Conservation (phyloP, 2,888 invertebrate genomes). For the Thysanoteuthis rhombus region DNA sequence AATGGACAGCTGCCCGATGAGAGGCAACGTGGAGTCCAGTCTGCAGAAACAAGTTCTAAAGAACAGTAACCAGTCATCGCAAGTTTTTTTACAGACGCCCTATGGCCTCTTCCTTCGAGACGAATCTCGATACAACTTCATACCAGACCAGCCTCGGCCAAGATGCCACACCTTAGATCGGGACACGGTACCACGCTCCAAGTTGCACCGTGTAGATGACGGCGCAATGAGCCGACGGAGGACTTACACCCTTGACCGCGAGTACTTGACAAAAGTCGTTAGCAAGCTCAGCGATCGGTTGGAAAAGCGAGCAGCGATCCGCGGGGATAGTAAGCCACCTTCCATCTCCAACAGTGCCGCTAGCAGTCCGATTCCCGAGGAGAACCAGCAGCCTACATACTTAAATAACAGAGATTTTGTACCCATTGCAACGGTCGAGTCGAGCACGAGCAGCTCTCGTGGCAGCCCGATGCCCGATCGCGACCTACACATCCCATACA, state of each 20-base stretch:
- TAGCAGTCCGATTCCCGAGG: constrained; percentile 58
- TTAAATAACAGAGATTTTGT: constrained; percentile 51
- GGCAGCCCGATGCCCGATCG: constrained; percentile 49
- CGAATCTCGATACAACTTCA: constrained; percentile 53
- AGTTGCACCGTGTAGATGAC: constrained; percentile 59
- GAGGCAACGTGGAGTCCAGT: constrained; percentile 35
- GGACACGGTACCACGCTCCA: constrained; percentile 55
- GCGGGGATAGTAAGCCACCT: constrained; percentile 56
- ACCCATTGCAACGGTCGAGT: constrained; percentile 51
- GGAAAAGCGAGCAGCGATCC: constrained; percentile 49
- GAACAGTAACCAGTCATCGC: constrained; percentile 14
- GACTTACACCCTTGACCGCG: constrained; percentile 56
- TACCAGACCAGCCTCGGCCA: constrained; percentile 54
- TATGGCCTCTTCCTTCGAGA: constrained; percentile 61
- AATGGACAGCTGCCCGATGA: constrained; percentile 42
- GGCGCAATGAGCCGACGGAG: constrained; percentile 44
- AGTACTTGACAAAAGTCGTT: constrained; percentile 59
- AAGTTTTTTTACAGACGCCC: constrained; percentile 55
- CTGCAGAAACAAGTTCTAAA: constrained; percentile 47
- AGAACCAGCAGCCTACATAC: constrained; percentile 43
- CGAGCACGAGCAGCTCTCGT: constrained; percentile 47
- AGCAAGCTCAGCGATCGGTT: constrained; percentile 52
- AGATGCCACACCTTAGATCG: constrained; percentile 59
- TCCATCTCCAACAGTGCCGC: constrained; percentile 55
- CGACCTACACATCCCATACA: constrained; percentile 49